A percentile compares a stretch with the other conserved stretches of the same genome.
Evolutionary conservation across 2,888 invertebrate species (phyloP).

Genomic region (Physocephala rufipes): DNA sequence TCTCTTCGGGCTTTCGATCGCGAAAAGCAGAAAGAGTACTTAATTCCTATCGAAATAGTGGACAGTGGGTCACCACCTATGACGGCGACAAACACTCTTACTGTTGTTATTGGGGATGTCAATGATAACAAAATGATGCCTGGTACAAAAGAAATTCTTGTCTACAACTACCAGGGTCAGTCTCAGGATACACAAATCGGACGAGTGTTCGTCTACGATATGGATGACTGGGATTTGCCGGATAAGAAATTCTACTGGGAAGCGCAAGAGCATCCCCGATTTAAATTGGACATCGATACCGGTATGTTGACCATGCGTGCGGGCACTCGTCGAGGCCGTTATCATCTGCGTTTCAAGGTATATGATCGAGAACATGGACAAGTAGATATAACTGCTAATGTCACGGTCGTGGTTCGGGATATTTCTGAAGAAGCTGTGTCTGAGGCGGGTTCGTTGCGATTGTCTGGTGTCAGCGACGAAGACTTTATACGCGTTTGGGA

Average conservation of each 20-base stretch:
- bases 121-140: conserved; percentile 99
- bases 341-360: conserved; percentile 82
- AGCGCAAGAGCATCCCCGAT: conserved; percentile 82
- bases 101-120: conserved; percentile 95
- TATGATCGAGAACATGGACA: conserved; percentile 94
- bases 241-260: conserved; percentile 98
- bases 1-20: conserved; percentile 92
- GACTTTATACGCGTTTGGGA: conserved; percentile 96
- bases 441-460: conserved; percentile 92
- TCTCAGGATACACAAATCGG: conserved; percentile 91
- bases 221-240: conserved; percentile 98
- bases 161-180: conserved; percentile 94
- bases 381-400: conserved; percentile 92
- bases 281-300: conserved; percentile 88
- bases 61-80: conserved; percentile 94
- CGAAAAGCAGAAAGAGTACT: conserved; percentile 92
- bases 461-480: conserved; percentile 93
- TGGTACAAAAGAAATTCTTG: conserved; percentile 94
- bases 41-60: conserved; percentile 95
- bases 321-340: conserved; percentile 87
- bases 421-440: conserved; percentile 94
- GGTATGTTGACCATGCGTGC: conserved; percentile 95
- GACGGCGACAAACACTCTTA: conserved; percentile 94
- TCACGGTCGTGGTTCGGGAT: conserved; percentile 90
- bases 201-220: conserved; percentile 93